These are phyloP conservation scores for Sinopyrophorus schimmeli DNA, from an alignment of 2,888 invertebrate genomes.

Conservation along the genomic window DNA sequence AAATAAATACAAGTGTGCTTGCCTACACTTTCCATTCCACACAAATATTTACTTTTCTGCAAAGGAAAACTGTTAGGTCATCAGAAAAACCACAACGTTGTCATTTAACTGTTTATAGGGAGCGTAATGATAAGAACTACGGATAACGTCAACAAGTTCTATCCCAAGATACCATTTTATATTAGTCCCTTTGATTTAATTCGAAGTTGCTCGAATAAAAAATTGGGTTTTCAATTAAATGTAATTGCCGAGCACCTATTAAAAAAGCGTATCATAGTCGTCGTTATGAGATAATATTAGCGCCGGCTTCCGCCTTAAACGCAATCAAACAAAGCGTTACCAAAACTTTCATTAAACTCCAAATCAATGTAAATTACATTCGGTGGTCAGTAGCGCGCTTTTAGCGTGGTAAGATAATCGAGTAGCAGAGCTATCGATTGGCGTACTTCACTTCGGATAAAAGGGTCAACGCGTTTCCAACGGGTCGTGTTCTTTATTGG, in stretches of 20 bases:
- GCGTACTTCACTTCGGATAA: constrained; percentile 37
- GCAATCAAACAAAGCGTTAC: constrained; percentile 45
- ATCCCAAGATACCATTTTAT: constrained; percentile 13
- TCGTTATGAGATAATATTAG: constrained; percentile 36
- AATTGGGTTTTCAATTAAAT: too few species aligned
- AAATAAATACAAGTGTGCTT: constrained; percentile 51
- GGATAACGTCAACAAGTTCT: constrained; percentile 14
- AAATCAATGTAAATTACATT: constrained; percentile 54
- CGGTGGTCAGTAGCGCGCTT: constrained; percentile 48
- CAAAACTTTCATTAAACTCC: constrained; percentile 51
- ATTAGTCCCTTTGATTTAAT: too few species aligned
- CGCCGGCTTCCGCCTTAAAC: constrained; percentile 33
- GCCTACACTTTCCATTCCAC: constrained; percentile 43
- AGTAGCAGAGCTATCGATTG: constrained; percentile 43
- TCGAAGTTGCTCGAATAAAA: too few species aligned
- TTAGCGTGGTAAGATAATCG: constrained; percentile 49
- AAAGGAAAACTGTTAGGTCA: constrained; percentile 17
- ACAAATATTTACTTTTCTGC: constrained; percentile 21
- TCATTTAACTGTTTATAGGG: constrained; percentile 13
- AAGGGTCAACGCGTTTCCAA: constrained; percentile 44
- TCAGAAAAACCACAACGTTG: constrained; percentile 14
- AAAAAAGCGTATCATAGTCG: constrained; percentile 14
- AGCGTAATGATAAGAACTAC: constrained; percentile 16
- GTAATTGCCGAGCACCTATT: too few species aligned
- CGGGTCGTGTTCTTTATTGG: constrained; percentile 38